Conservation (phyloP, 64 coral and sea anemone species). For the Stichodactyla helianthus region DNA sequence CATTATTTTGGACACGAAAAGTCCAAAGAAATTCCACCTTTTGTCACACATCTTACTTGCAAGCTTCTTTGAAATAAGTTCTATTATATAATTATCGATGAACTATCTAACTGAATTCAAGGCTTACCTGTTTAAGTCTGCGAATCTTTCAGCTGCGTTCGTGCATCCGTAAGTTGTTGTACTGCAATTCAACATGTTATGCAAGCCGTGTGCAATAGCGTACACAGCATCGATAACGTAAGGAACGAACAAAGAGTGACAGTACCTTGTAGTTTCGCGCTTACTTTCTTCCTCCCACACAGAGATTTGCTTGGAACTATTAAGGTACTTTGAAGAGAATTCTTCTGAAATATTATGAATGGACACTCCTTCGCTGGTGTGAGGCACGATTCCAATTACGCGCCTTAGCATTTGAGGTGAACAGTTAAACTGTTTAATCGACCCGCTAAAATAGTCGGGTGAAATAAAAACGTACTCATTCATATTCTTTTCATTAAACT, state of each 20-base stretch:
- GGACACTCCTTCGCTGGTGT: not conserved
- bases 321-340: not conserved
- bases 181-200: slow-evolving; percentile 60
- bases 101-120: not conserved
- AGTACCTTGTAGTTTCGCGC: not conserved
- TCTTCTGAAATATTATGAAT: not conserved
- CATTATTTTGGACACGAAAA: too few species aligned
- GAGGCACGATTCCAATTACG: slow-evolving; percentile 56
- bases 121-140: slow-evolving; percentile 46
- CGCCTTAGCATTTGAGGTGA: slow-evolving; percentile 61
- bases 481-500: slow-evolving; percentile 49
- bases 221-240: slow-evolving; percentile 83
- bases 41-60: too few species aligned
- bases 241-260: slow-evolving; percentile 41
- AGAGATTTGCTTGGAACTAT: not conserved
- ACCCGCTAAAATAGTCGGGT: slow-evolving; percentile 52
- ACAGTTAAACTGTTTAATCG: slow-evolving; percentile 29
- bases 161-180: not conserved
- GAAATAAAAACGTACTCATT: slow-evolving; percentile 78
- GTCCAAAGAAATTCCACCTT: too few species aligned
- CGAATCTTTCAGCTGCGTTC: slow-evolving; percentile 36
- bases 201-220: slow-evolving; percentile 67
- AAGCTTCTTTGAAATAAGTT: too few species aligned
- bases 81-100: too few species aligned
- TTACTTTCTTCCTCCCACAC: slow-evolving; percentile 40